These are phyloP conservation scores for Hypotaenidia philippensis DNA, from an alignment of 2,797 vertebrate genomes.

Conservation along the genomic window DNA sequence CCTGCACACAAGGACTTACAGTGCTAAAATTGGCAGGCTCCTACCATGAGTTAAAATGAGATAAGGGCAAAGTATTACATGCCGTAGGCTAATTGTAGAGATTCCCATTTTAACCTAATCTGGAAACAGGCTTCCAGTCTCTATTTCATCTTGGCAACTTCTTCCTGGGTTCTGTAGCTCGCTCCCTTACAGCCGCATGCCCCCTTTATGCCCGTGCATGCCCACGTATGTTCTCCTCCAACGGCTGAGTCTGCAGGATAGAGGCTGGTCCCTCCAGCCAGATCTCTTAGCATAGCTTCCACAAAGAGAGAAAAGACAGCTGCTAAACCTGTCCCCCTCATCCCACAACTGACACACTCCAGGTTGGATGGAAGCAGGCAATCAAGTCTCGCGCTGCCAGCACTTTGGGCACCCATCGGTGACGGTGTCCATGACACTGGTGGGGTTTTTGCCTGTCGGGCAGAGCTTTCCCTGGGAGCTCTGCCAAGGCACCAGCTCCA, in stretches of 20 bases:
- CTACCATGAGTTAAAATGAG: neutral
- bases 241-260: neutral
- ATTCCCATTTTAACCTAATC: slow-evolving; percentile 31
- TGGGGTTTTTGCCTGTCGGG: neutral
- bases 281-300: neutral
- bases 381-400: neutral
- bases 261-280: neutral
- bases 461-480: neutral
- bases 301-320: neutral
- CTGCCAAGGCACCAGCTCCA: neutral
- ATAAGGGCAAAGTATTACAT: slow-evolving; percentile 32
- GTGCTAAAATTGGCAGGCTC: slow-evolving; percentile 41
- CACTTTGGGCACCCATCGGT: neutral
- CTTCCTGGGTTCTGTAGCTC: neutral
- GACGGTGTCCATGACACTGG: neutral
- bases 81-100: neutral
- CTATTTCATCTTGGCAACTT: neutral
- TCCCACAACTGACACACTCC: neutral
- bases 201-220: neutral
- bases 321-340: neutral
- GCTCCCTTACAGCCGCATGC: neutral
- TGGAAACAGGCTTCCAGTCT: neutral
- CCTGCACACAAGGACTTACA: neutral
- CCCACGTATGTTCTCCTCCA: neutral
- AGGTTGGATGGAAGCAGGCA: neutral